Evolutionary conservation across 2,113 vertebrate species (phyloP).

Genomic region (Casuarius casuarius): DNA sequence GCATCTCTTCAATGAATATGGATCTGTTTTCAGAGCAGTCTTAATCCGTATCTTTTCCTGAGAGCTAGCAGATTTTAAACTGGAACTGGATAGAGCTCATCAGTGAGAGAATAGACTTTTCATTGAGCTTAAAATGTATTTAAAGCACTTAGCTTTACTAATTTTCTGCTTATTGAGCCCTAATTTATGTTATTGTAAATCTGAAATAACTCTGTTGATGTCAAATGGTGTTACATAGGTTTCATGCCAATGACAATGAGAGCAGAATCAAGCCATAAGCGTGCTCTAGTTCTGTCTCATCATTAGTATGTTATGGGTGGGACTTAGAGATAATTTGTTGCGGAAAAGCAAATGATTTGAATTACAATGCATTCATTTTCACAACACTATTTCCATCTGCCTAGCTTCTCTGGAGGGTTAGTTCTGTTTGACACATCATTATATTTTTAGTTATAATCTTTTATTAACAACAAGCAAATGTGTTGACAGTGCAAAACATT

Average conservation of each 20-base stretch:
- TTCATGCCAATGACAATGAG: neutral
- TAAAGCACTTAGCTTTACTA: neutral
- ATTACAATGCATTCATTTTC: conserved; percentile 30
- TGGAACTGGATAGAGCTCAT: neutral
- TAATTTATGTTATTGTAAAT: neutral
- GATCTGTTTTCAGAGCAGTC: neutral
- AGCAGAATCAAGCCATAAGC: neutral
- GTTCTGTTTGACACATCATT: conserved; percentile 57
- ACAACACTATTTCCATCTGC: conserved; percentile 29
- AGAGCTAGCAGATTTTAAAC: neutral
- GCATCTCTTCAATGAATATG: neutral
- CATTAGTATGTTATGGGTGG: neutral
- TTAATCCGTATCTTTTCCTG: neutral
- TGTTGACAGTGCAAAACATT: conserved; percentile 55
- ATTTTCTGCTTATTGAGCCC: neutral
- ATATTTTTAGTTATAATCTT: conserved; percentile 68
- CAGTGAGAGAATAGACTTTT: neutral
- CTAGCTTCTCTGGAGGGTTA: conserved; percentile 55
- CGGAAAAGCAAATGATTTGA: conserved; percentile 14
- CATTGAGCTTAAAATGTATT: neutral
- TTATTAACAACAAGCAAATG: conserved; percentile 60
- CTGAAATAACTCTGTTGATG: neutral
- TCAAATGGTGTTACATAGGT: neutral
- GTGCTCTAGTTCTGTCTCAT: neutral
- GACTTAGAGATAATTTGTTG: neutral